These are phyloP conservation scores for Chelon auratus DNA, from an alignment of 2,797 vertebrate species.

Conservation along the genomic window DNA sequence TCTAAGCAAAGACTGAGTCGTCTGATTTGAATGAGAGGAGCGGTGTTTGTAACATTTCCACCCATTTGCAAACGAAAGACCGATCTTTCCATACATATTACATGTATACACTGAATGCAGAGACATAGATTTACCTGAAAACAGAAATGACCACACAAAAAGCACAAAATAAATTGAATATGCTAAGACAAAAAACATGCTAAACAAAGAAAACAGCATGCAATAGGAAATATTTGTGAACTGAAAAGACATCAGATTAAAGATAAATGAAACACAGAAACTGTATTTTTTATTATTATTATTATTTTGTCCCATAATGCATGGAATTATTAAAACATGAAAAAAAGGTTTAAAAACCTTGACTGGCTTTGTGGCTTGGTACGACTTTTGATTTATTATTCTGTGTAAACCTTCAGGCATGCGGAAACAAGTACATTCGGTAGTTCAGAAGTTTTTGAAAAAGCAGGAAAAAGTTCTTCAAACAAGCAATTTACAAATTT, in stretches of 20 bases:
- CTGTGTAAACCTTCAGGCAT: slow-evolving; percentile 21
- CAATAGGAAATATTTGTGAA: neutral
- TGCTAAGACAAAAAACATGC: no score
- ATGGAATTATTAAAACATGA: slow-evolving; percentile 6
- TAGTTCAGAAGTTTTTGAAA: slow-evolving; percentile 26
- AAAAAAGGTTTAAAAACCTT: neutral
- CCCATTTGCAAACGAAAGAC: slow-evolving; percentile 25
- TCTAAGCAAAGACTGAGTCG: slow-evolving; percentile 57
- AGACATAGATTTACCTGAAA: neutral
- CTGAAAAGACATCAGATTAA: neutral
- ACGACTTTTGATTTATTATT: slow-evolving; percentile 27
- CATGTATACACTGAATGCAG: neutral
- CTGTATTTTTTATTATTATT: neutral
- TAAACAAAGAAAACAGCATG: neutral
- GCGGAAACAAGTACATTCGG: slow-evolving; percentile 16
- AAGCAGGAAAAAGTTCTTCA: slow-evolving; percentile 28
- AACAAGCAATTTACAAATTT: slow-evolving; percentile 24
- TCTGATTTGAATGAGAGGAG: slow-evolving; percentile 56
- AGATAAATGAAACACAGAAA: neutral
- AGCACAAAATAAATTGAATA: no score
- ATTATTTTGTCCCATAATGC: neutral
- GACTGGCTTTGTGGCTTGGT: slow-evolving; percentile 3
- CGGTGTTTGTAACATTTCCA: slow-evolving; percentile 36
- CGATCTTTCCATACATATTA: slow-evolving; percentile 7
- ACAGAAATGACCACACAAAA: neutral